Conservation (phyloP, 2,797 vertebrate species). For the Gymnodraco acuticeps region DNA sequence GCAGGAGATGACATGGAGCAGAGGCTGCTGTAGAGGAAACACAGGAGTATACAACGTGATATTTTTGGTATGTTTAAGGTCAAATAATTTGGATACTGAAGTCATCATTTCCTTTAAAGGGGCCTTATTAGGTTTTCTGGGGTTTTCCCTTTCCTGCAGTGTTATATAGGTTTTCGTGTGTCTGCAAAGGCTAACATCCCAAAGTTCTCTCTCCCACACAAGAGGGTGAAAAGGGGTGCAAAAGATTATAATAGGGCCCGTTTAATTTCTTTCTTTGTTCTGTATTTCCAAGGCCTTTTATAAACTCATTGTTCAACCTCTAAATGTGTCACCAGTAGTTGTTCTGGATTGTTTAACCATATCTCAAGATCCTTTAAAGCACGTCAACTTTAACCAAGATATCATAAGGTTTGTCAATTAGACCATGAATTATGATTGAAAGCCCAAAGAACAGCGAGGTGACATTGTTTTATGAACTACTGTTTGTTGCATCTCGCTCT, state of each 20-base stretch:
- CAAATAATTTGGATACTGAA: constrained; percentile 13
- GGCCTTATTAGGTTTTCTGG: no score
- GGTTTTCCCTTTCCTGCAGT: no score
- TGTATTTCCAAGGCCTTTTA: no score
- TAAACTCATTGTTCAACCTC: background rate
- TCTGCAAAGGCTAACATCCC: no score
- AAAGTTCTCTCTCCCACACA: no score
- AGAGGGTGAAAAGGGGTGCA: no score
- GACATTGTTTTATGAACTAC: background rate
- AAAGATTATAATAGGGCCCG: no score
- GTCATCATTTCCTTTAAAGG: background rate
- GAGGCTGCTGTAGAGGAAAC: background rate
- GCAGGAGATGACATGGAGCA: background rate
- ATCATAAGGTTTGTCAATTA: background rate
- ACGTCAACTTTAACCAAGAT: background rate
- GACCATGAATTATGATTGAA: background rate
- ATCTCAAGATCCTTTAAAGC: background rate
- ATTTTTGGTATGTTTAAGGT: background rate
- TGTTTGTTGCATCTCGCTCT: background rate
- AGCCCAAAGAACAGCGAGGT: background rate
- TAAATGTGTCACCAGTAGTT: constrained; percentile 2
- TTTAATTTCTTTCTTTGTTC: no score
- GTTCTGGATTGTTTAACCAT: background rate
- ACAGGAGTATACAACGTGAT: background rate
- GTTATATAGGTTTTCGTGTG: no score